Evolutionary conservation across 1,140 invertebrate genomes (phyloP).

Genomic region (Neodiprion virginianus): DNA sequence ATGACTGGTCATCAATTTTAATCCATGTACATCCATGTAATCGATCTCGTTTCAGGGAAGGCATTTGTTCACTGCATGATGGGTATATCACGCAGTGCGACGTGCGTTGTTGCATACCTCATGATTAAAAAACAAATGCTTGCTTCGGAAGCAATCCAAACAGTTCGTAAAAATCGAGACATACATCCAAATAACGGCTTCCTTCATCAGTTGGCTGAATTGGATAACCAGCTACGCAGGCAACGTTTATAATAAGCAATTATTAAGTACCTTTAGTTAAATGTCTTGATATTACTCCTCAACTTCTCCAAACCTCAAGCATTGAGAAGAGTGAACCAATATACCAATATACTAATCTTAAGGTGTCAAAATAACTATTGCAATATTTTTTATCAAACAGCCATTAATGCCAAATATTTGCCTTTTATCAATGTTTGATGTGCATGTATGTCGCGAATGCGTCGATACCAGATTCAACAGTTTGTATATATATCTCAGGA

Average conservation of each 20-base stretch:
- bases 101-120: slow-evolving; percentile 80
- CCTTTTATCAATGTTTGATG: not conserved
- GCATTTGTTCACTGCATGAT: slow-evolving; percentile 82
- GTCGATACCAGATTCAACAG: not conserved
- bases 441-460: not conserved
- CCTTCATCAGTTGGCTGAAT: slow-evolving; percentile 74
- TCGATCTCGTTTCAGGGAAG: slow-evolving; percentile 66
- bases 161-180: slow-evolving; percentile 71
- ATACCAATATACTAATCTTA: slow-evolving; percentile 13
- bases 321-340: slow-evolving; percentile 6
- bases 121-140: slow-evolving; percentile 83
- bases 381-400: not conserved
- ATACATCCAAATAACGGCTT: slow-evolving; percentile 84
- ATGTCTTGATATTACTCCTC: not conserved
- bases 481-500: not conserved
- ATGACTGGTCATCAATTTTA: too few species aligned
- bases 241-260: slow-evolving; percentile 50
- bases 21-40: too few species aligned
- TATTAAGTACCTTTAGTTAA: not conserved
- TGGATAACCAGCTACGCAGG: slow-evolving; percentile 71
- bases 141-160: slow-evolving; percentile 75
- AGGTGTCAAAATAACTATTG: not conserved
- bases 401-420: not conserved
- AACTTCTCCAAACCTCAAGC: not conserved
- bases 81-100: slow-evolving; percentile 82